Conservation (phyloP, 2,888 invertebrate genomes). For the Gnatocerus cornutus region DNA sequence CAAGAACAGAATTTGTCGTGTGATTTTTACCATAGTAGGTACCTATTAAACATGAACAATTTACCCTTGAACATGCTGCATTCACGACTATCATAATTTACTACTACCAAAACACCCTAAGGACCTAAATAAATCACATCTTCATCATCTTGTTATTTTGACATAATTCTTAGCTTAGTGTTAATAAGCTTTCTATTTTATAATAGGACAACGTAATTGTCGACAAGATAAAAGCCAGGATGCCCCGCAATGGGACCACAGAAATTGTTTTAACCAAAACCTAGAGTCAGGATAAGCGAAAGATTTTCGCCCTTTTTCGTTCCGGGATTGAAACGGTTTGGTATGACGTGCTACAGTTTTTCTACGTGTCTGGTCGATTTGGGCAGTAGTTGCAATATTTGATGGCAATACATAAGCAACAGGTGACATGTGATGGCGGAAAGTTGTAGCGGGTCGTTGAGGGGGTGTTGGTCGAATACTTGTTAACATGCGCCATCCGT, state of each 20-base stretch:
- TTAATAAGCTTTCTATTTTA: slow-evolving; percentile 17
- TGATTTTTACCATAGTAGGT: slow-evolving; percentile 31
- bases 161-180: slow-evolving; percentile 25
- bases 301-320: not conserved
- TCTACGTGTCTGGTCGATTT: slow-evolving; percentile 38
- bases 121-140: slow-evolving; percentile 36
- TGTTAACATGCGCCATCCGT: slow-evolving; percentile 66
- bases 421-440: slow-evolving; percentile 54
- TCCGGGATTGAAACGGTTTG: not conserved
- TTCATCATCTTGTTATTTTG: slow-evolving; percentile 41
- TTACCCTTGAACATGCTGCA: slow-evolving; percentile 24
- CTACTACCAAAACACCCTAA: slow-evolving; percentile 39
- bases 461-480: slow-evolving; percentile 57
- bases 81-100: slow-evolving; percentile 16
- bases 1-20: slow-evolving; percentile 41
- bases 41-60: slow-evolving; percentile 27
- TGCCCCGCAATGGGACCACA: not conserved
- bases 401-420: slow-evolving; percentile 50
- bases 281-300: too few species aligned
- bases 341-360: slow-evolving; percentile 16
- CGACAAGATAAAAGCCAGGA: not conserved
- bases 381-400: slow-evolving; percentile 41
- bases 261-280: too few species aligned
- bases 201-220: slow-evolving; percentile 1
- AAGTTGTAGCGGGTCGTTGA: slow-evolving; percentile 52